Evolutionary conservation across 2,113 vertebrate genomes (phyloP), one percentile per base, ranked within the genome.

Genomic region (Cololabis saira): DNA sequence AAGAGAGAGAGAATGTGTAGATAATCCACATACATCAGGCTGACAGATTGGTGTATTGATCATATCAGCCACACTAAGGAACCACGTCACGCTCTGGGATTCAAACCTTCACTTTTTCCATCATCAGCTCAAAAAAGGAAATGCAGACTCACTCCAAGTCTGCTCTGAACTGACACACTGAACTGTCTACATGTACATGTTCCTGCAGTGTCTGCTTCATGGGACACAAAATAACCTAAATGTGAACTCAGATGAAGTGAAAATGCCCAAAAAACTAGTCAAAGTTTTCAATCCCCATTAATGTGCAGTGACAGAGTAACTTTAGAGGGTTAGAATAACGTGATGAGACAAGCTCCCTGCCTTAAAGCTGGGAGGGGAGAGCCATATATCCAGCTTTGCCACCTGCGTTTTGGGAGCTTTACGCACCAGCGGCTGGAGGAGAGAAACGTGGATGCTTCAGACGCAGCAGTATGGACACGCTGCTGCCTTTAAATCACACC

Each of bases 1-100:
- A n/a, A n/a, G n/a, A n/a, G n/a, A n/a, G n/a, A n/a, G n/a, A n/a
- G n/a, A n/a, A 55, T 41, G 48, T 37, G 67, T 55, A 63, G 33
- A 59, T 24, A 48, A 73, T 81, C 53, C 62, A 75, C 74, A 87
- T 73, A 73, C 43, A 81, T 75, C 68, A 63, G 65, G 53, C 62
- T 63, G 71, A 72, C 84, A 75, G 78, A 67, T 68, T 44, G 45
- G 37, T 63, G 43, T 48, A 86, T 89, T 65, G 80, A 84, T 85
- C 64, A 61, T 24, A 78, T 64, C 73, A 57, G 73, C 52, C 45
- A 33, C 50, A 50, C 41, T 48, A 56, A 60, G 58, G 5, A 61
- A 49, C 55, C 56, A 50, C 66, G 64, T 55, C 58, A 21, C 16
- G 17, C 50, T 45, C 44, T 47, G 41, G 18, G 41, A 76, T 24